A percentile compares a stretch with the other conserved stretches of the same genome.
These are phyloP conservation scores for Pristionchus exspectatus DNA, from an alignment of 2,888 invertebrate species.

Conservation along the genomic window DNA sequence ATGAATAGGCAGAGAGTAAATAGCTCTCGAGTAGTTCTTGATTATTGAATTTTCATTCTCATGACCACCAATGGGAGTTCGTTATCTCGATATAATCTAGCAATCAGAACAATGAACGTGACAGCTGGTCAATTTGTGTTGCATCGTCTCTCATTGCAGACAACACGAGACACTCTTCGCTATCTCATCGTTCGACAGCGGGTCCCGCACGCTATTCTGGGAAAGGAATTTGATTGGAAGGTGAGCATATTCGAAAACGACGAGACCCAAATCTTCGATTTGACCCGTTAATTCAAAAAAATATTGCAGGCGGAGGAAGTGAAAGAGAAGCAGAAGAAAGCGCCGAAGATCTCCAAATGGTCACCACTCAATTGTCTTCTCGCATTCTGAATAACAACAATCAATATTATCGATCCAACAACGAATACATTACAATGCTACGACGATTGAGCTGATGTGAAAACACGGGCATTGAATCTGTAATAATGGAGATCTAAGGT, in stretches of 20 bases:
- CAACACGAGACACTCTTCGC: conserved; percentile 72
- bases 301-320: conserved; percentile 20
- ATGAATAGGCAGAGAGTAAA: too few relatives aligned
- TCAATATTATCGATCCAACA: not conserved
- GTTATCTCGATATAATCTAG: too few relatives aligned
- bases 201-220: conserved; percentile 72
- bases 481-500: not conserved
- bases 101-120: too few relatives aligned
- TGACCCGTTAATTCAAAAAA: not conserved
- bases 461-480: not conserved
- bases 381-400: conserved; percentile 41
- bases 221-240: conserved; percentile 72
- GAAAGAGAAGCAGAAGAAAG: conserved; percentile 37
- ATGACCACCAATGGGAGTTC: too few relatives aligned
- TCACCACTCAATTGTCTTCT: conserved; percentile 55
- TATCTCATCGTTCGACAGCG: conserved; percentile 74
- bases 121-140: not conserved
- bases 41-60: too few relatives aligned
- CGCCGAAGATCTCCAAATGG: conserved; percentile 52
- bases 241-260: conserved; percentile 46
- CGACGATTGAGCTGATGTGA: not conserved
- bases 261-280: not conserved
- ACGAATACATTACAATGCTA: not conserved
- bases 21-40: too few relatives aligned
- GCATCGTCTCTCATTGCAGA: conserved; percentile 52